Conservation (phyloP, 2,888 invertebrate species). For the Pristionchus arcanus region DNA sequence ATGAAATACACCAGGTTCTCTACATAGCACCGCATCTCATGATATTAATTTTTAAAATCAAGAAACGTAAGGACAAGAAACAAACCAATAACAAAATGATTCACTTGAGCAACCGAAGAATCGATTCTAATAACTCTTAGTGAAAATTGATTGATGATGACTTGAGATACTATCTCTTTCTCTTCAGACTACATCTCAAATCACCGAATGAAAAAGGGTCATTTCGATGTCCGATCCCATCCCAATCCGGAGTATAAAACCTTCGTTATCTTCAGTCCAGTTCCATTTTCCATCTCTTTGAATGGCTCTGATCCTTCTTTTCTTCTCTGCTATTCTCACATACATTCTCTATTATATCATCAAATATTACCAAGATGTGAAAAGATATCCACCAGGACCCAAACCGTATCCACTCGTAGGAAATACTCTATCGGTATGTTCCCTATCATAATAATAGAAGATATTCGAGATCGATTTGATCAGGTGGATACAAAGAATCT, state of each 20-base stretch:
- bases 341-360: neutral
- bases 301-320: neutral
- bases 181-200: neutral
- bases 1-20: too few relatives aligned
- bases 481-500: neutral
- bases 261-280: neutral
- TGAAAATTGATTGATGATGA: neutral
- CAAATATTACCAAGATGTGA: neutral
- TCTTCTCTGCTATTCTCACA: neutral
- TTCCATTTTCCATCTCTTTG: neutral
- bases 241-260: neutral
- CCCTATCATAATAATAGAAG: neutral
- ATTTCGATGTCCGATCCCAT: neutral
- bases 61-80: too few relatives aligned
- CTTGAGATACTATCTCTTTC: neutral
- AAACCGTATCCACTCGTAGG: slow-evolving; percentile 9
- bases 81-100: too few relatives aligned
- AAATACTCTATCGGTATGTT: neutral
- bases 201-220: neutral
- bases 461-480: neutral
- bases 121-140: too few relatives aligned
- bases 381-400: neutral
- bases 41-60: too few relatives aligned
- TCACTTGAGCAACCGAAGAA: too few relatives aligned
- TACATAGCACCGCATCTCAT: too few relatives aligned